These are phyloP conservation scores for Paramuricea clavata DNA, from an alignment of 92 coral and sea anemone species.

Conservation along the genomic window DNA sequence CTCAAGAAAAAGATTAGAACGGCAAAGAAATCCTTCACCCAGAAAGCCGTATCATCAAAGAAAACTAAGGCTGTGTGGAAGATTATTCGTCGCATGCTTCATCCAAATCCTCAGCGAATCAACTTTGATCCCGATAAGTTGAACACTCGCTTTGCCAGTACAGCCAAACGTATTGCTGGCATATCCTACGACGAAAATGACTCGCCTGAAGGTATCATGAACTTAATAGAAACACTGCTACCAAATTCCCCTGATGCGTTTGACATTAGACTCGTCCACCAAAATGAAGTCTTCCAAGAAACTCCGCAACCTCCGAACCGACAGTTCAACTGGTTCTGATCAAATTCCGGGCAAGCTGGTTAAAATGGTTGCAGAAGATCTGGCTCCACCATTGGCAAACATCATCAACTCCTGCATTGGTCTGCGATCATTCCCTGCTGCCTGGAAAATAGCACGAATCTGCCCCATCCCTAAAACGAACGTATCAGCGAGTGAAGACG, in stretches of 20 bases:
- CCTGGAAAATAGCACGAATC: neutral
- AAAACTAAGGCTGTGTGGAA: conserved; percentile 32
- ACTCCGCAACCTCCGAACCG: conserved; percentile 2
- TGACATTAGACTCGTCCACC: conserved; percentile 25
- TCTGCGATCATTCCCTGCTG: neutral
- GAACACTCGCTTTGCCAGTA: conserved; percentile 25
- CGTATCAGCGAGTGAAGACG: neutral
- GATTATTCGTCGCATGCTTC: conserved; percentile 31
- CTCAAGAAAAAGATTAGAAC: conserved; percentile 36
- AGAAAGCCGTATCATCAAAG: conserved; percentile 36
- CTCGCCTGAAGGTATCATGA: conserved; percentile 3
- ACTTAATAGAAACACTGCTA: conserved; percentile 2
- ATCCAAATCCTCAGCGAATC: conserved; percentile 28
- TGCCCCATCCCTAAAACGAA: neutral
- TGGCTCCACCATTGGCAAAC: neutral
- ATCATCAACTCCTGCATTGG: neutral
- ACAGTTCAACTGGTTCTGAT: neutral
- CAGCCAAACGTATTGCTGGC: conserved; percentile 21
- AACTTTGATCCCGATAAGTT: conserved; percentile 4
- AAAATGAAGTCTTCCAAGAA: conserved; percentile 40
- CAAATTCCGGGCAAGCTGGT: neutral
- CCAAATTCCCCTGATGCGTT: conserved; percentile 19
- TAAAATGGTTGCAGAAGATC: neutral
- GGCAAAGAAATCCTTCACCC: conserved; percentile 40
- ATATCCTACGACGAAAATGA: neutral